Percentiles rank a stretch among this genome's conserved stretches.
Evolutionary conservation across 2,888 invertebrate species (phyloP).

Genomic region (Conchocele bisecta): DNA sequence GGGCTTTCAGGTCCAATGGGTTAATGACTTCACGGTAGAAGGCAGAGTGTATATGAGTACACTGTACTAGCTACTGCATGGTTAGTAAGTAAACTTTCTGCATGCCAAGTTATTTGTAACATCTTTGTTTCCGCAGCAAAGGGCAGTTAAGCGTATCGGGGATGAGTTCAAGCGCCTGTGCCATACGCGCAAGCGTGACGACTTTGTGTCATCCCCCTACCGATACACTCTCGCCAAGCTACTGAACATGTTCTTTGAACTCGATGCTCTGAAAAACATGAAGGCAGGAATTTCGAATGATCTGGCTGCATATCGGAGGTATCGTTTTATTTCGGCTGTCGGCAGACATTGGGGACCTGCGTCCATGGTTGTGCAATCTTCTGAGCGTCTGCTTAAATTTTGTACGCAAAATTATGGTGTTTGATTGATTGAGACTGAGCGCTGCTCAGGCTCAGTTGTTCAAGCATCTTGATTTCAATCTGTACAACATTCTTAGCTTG

Average conservation of each 20-base stretch:
- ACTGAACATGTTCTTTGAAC: slow-evolving; percentile 99
- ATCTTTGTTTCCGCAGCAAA: slow-evolving; percentile 86
- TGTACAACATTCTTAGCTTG: no score
- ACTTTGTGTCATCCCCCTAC: slow-evolving; percentile 99
- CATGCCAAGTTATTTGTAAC: neutral
- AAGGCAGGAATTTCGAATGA: slow-evolving; percentile 99
- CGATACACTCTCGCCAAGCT: slow-evolving; percentile 98
- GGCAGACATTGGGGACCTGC: no score
- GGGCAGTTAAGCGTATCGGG: slow-evolving; percentile 97
- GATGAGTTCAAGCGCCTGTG: slow-evolving; percentile 97
- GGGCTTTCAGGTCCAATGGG: no score
- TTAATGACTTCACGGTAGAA: no score
- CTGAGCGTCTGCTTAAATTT: no score
- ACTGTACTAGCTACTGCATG: no score
- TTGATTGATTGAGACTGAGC: no score
- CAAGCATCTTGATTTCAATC: no score
- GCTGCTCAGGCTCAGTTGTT: no score
- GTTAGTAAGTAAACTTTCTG: neutral
- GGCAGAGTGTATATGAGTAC: no score
- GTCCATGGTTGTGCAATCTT: no score
- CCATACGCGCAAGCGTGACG: slow-evolving; percentile 97
- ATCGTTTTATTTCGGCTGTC: slow-evolving; percentile 33
- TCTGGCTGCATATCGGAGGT: slow-evolving; percentile 98
- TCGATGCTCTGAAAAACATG: slow-evolving; percentile 99
- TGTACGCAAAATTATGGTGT: no score